A percentile compares a stretch with the other conserved stretches of the same genome.
phyloP scores from a whole-genome alignment of 2,797 vertebrate species.

The Gymnoscopelus braueri region DNA sequence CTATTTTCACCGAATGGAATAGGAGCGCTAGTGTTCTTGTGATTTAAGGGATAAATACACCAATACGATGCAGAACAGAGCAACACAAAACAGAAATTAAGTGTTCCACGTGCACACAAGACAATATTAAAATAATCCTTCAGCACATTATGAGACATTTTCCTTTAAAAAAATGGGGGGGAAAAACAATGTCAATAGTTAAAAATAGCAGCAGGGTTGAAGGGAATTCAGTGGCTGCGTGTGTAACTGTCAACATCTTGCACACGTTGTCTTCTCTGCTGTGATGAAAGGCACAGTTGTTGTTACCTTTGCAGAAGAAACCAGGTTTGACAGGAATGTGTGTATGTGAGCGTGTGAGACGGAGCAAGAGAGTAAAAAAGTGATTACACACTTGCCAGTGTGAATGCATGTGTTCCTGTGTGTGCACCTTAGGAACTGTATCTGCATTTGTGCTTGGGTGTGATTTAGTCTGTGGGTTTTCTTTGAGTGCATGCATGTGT shows the following conservation, averaged over 20 bases:
- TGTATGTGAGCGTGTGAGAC: slow-evolving; percentile 8
- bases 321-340: slow-evolving; percentile 47
- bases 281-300: slow-evolving; percentile 59
- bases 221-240: slow-evolving; percentile 38
- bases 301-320: slow-evolving; percentile 47
- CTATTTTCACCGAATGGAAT: background rate
- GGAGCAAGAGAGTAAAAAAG: too few species aligned
- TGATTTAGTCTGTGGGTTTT: too few species aligned
- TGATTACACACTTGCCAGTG: too few species aligned
- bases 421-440: too few species aligned
- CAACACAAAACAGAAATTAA: slow-evolving; percentile 34
- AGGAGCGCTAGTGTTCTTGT: background rate
- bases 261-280: slow-evolving; percentile 45
- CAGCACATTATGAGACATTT: slow-evolving; percentile 50
- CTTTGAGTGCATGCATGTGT: slow-evolving; percentile 6
- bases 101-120: background rate
- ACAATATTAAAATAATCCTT: slow-evolving; percentile 26
- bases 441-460: too few species aligned
- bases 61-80: slow-evolving; percentile 12
- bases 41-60: background rate
- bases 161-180: slow-evolving; percentile 29
- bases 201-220: slow-evolving; percentile 56
- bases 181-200: slow-evolving; percentile 34
- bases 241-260: slow-evolving; percentile 18
- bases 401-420: too few species aligned